Base-by-base conservation (phyloP, 1,140 invertebrate species). In the Littorina saxatilis region DNA sequence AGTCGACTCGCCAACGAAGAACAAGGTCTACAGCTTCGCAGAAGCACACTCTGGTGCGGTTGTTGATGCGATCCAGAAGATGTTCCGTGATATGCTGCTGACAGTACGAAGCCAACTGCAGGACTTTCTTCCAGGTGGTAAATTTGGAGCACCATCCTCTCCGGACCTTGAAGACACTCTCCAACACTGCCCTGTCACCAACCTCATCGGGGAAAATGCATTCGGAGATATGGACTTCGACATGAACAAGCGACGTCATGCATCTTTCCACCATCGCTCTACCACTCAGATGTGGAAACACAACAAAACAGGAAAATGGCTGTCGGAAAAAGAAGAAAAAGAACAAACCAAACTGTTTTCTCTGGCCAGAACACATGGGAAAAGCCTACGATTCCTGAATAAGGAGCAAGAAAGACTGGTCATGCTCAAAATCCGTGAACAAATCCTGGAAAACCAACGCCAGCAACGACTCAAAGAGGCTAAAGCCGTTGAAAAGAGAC, bases 161-260 rank as follows among this genome's bases (percentile, higher is more conserved):
- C 17, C 5, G 5, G 43, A 47, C 5, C 7, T 9, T 47, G 7
- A 47, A 17, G 17, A 47, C 4, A 58, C 55, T 23, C 55, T 58
- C n/a, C 55, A 58, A 27, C 76, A 78, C 27, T 78, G 76, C 39
- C 47, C 76, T 32, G 32, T 78, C 29, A 78, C 76, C 55, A 78
- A 78, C 55, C 55, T 78, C 23, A 78, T 78, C 15, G 76, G 76
- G 7, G 76, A 78, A 35, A 78, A 32, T 58, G 47, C 55, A 4
- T 78, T 78, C 61, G 76, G 50, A 4, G 50, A 78, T 17, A 32
- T 78, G 27, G 76, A 78, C 29, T 78, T 35, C 61, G 76, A 78
- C 39, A 27, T 78, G 29, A 27, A 15, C 23, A 78, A 78, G 27
- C 39, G 74, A 9, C 40, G 74, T 15, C 27, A 76, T 47, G 40